Conservation (phyloP, 2,797 vertebrate species). For the Paratrypauchen microcephalus region DNA sequence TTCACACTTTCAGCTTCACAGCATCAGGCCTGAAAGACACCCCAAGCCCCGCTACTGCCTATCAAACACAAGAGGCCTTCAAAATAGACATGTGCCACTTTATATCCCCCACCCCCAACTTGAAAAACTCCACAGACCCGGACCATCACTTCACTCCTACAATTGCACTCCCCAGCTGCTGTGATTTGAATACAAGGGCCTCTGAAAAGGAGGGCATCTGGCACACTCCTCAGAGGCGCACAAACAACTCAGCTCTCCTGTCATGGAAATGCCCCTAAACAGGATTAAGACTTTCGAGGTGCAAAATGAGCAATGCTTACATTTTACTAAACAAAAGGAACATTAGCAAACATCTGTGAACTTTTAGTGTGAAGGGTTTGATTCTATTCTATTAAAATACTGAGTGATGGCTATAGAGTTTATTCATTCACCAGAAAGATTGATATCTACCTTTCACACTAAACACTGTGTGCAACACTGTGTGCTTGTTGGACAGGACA, state of each 20-base stretch:
- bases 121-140: conserved; percentile 56
- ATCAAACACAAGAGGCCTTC: conserved; percentile 55
- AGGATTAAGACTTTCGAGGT: conserved; percentile 52
- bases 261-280: conserved; percentile 56
- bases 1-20: conserved; percentile 23
- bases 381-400: background rate
- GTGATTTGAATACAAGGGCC: conserved; percentile 71
- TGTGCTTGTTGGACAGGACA: background rate
- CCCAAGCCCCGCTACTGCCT: conserved; percentile 34
- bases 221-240: conserved; percentile 60
- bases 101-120: conserved; percentile 57
- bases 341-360: conserved; percentile 28
- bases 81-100: conserved; percentile 74
- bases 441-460: background rate
- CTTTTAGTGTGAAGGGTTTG: conserved; percentile 6
- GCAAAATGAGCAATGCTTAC: conserved; percentile 30
- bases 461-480: too few species aligned
- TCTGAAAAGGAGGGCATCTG: conserved; percentile 77
- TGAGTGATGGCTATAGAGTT: background rate
- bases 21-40: conserved; percentile 42
- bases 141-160: conserved; percentile 52
- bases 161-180: conserved; percentile 77
- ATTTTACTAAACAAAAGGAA: conserved; percentile 32
- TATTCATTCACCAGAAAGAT: background rate
- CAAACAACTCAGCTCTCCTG: conserved; percentile 50